A percentile compares a stretch with the other conserved stretches of the same genome.
phyloP scores from a whole-genome alignment of 2,113 vertebrate species.

The Redunca redunca region DNA sequence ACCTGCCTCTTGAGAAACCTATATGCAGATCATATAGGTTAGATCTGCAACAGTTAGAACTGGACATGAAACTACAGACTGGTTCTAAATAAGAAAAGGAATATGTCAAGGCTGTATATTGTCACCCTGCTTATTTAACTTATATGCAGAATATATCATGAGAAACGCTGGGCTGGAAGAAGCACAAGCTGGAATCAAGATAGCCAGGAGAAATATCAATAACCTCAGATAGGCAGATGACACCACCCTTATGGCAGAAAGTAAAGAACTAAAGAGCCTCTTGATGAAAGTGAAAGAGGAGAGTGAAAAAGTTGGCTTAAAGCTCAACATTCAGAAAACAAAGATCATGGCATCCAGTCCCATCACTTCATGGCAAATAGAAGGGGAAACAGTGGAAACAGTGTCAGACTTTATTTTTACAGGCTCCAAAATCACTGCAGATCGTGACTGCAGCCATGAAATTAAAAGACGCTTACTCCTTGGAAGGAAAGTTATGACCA shows the following conservation, averaged over 20 bases:
- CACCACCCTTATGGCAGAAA: too few relatives aligned
- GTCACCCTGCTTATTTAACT: too few relatives aligned
- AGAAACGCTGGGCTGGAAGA: too few relatives aligned
- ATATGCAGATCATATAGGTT: too few relatives aligned
- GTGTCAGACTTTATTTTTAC: not conserved
- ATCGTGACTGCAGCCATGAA: not conserved
- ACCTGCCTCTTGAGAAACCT: not conserved
- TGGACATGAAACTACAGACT: not conserved
- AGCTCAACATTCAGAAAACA: not conserved
- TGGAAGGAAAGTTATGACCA: not conserved
- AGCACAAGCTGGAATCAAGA: too few relatives aligned
- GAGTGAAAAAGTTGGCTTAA: not conserved
- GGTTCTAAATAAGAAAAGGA: too few relatives aligned
- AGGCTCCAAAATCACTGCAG: not conserved
- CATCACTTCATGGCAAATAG: not conserved
- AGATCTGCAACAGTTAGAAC: not conserved
- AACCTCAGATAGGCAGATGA: too few relatives aligned
- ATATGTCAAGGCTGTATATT: too few relatives aligned
- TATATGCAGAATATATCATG: too few relatives aligned
- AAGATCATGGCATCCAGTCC: not conserved
- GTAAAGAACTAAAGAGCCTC: too few relatives aligned
- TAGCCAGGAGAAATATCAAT: too few relatives aligned
- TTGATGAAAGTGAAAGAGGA: too few relatives aligned
- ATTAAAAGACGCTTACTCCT: not conserved
- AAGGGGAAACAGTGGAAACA: not conserved